These are phyloP conservation scores for Drosophila cardini DNA, from an alignment of 1,140 invertebrate genomes.

Conservation along the genomic window DNA sequence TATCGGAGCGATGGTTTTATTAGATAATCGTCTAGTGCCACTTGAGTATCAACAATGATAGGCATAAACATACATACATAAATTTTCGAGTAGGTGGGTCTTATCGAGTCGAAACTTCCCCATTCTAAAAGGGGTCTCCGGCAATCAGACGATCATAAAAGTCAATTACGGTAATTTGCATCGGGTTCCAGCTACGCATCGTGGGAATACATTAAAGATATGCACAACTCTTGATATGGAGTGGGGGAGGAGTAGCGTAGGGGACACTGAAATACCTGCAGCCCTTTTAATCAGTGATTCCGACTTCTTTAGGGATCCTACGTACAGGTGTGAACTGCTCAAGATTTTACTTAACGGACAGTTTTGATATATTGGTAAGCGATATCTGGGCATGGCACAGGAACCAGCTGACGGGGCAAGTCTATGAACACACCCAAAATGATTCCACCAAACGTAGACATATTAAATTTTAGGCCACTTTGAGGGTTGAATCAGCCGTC, in stretches of 20 bases:
- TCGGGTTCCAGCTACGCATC: constrained; percentile 45
- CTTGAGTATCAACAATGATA: background rate
- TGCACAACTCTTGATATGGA: background rate
- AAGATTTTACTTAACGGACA: constrained; percentile 39
- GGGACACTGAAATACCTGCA: background rate
- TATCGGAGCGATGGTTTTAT: constrained; percentile 1
- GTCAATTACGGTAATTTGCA: constrained; percentile 71
- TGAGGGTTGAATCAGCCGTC: constrained; percentile 34
- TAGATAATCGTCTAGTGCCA: background rate
- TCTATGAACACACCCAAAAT: constrained; percentile 67
- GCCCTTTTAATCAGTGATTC: background rate
- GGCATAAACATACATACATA: background rate
- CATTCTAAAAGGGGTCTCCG: background rate
- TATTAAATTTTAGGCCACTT: constrained; percentile 58
- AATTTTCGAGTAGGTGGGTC: background rate
- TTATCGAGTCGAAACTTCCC: constrained; percentile 12
- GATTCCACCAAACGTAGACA: constrained; percentile 55
- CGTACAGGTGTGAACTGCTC: constrained; percentile 62
- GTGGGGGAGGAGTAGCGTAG: background rate
- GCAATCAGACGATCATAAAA: constrained; percentile 59
- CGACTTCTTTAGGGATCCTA: background rate
- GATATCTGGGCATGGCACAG: constrained; percentile 51
- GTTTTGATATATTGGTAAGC: constrained; percentile 60
- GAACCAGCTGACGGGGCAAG: constrained; percentile 29
- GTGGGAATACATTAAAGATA: constrained; percentile 64